Conservation (phyloP, 2,797 vertebrate species). For the Gadopsis bispinosus region DNA sequence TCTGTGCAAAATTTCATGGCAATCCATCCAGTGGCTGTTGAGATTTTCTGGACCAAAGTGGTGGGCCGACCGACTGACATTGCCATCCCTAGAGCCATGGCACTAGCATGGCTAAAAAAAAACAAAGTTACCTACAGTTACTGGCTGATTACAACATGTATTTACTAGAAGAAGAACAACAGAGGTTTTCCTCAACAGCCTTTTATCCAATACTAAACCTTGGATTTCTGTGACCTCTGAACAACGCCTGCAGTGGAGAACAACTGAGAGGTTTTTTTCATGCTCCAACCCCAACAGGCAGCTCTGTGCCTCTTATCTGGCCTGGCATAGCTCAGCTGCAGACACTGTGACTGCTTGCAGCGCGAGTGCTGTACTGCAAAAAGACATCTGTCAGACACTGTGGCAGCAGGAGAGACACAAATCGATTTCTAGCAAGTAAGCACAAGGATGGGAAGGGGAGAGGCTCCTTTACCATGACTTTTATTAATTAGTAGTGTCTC, state of each 20-base stretch:
- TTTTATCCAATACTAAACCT: slow-evolving; percentile 36
- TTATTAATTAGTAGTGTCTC: slow-evolving; percentile 85
- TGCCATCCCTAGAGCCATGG: not conserved
- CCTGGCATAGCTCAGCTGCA: slow-evolving; percentile 56
- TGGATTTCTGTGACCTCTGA: slow-evolving; percentile 51
- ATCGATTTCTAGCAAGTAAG: slow-evolving; percentile 82
- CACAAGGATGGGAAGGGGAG: slow-evolving; percentile 74
- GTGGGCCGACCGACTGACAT: not conserved
- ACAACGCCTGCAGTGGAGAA: slow-evolving; percentile 41
- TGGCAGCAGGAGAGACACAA: slow-evolving; percentile 73
- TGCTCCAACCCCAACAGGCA: slow-evolving; percentile 52
- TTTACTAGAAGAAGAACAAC: slow-evolving; percentile 8
- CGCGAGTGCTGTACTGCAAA: slow-evolving; percentile 58
- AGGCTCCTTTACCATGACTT: slow-evolving; percentile 67
- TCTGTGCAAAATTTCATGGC: not conserved
- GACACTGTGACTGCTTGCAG: slow-evolving; percentile 69
- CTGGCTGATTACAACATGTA: slow-evolving; percentile 19
- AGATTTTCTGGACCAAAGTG: not conserved
- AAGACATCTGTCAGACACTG: slow-evolving; percentile 76
- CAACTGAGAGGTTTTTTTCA: slow-evolving; percentile 53
- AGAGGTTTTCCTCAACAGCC: slow-evolving; percentile 8
- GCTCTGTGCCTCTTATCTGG: slow-evolving; percentile 63
- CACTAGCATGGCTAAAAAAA: not conserved
- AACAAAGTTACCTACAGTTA: not conserved
- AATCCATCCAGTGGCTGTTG: not conserved